Base-by-base conservation (phyloP, 2,797 vertebrate species). In the Arnoldichthys spilopterus region DNA sequence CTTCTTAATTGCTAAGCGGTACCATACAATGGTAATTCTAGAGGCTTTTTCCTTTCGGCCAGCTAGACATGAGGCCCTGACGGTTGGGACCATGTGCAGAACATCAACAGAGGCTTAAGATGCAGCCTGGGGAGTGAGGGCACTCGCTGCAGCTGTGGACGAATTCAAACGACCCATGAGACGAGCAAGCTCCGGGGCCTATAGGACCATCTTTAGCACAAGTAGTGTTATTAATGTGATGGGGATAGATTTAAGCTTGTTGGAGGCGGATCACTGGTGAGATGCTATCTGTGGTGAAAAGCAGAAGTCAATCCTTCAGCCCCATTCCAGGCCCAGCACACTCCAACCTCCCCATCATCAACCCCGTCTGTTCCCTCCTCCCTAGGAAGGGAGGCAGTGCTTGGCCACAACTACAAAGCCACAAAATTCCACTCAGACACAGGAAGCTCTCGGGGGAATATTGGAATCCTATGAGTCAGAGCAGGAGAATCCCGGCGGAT, bases 391-490 rank as follows among this genome's bases (percentile, higher is more conserved):
- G 81, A 82, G 79, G 83, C 79, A 83, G 81, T 53, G 79, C 84
- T 83, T 84, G 87, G 86, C 86, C 86, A 86, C 87, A 92, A 92
- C 90, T 93, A 95, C 93, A 95, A 94, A 95, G 93, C 92, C 78
- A 69, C 84, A 84, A 92, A 90, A 94, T 90, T 93, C 93, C 89
- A 92, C 87, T 88, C 84, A 91, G 91, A 93, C 86, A 85, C 86
- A 91, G 83, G 92, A 92, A 92, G 93, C 92, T 93, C 93, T 91
- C 88, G 22, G 69, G 90, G 93, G 92, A 92, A 94, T 91, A 92
- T 89, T 94, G 90, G 93, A 95, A 94, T 95, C 93, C 90, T 91
- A 89, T 94, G 94, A 95, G 89, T 95, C 94, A 94, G 88, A 91
- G 90, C 90, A 86, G 87, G 94, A 88, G 93, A 94, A 95, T 94